Percentiles rank a stretch among this genome's conserved stretches.
Conservation (phyloP, 1,140 invertebrate genomes). For the Magallana ariakensis region DNA sequence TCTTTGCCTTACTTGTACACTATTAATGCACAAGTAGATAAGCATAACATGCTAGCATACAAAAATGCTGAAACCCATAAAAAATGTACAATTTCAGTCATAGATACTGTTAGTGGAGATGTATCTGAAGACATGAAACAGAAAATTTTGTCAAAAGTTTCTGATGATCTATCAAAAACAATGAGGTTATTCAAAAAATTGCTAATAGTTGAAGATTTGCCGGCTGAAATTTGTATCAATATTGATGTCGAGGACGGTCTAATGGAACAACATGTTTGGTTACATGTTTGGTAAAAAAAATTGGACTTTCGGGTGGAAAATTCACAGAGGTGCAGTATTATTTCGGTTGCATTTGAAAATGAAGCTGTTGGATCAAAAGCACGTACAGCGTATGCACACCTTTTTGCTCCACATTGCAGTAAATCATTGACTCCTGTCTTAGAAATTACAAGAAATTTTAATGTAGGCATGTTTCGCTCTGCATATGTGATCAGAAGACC, state of each 20-base stretch:
- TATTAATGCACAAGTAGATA: slow-evolving; percentile 53
- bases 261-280: slow-evolving; percentile 55
- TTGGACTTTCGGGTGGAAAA: slow-evolving; percentile 43
- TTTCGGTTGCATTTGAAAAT: slow-evolving; percentile 56
- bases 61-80: slow-evolving; percentile 12
- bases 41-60: slow-evolving; percentile 25
- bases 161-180: slow-evolving; percentile 1
- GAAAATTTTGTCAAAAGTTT: slow-evolving; percentile 39
- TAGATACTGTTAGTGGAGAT: slow-evolving; percentile 46
- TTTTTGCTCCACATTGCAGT: slow-evolving; percentile 5
- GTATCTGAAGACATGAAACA: slow-evolving; percentile 24
- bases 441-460: background rate
- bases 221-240: slow-evolving; percentile 43
- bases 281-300: too few relatives aligned
- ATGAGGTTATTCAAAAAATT: slow-evolving; percentile 10
- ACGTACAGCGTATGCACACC: slow-evolving; percentile 54
- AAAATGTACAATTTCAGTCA: slow-evolving; percentile 21
- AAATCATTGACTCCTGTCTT: too few relatives aligned
- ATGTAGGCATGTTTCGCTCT: too few relatives aligned
- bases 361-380: slow-evolving; percentile 20
- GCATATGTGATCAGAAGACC: too few relatives aligned
- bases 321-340: slow-evolving; percentile 34
- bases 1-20: slow-evolving; percentile 47
- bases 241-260: slow-evolving; percentile 55
- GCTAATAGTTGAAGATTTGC: slow-evolving; percentile 45